Conservation (phyloP, 1,140 invertebrate genomes). For the Diorhabda carinulata region DNA sequence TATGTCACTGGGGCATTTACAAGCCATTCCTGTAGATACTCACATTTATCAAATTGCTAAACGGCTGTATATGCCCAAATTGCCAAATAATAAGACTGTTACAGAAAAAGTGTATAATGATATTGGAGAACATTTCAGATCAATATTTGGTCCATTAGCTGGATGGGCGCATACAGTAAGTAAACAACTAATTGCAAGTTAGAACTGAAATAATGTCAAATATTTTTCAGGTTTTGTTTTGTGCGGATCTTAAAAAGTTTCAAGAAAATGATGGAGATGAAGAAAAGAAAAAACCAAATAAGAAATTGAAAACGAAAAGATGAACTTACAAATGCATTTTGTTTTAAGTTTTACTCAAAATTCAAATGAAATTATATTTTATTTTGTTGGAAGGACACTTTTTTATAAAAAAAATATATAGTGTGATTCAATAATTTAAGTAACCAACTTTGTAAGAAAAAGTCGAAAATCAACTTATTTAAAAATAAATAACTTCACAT, state of each 20-base stretch:
- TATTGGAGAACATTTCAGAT: slow-evolving; percentile 77
- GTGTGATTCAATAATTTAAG: no score
- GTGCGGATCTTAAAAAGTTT: slow-evolving; percentile 70
- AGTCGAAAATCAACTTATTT: no score
- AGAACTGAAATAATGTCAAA: no score
- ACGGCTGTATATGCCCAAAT: slow-evolving; percentile 75
- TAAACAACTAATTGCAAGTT: not conserved
- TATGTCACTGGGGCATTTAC: slow-evolving; percentile 89
- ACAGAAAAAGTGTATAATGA: slow-evolving; percentile 81
- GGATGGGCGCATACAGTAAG: slow-evolving; percentile 94
- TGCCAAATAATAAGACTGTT: slow-evolving; percentile 72
- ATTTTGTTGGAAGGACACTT: no score
- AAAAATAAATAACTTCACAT: no score
- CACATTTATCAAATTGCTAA: slow-evolving; percentile 92
- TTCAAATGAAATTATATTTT: no score
- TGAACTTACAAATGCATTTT: not conserved
- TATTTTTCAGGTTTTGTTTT: slow-evolving; percentile 66
- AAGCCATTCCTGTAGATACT: slow-evolving; percentile 92
- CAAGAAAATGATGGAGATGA: slow-evolving; percentile 40
- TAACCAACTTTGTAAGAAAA: no score
- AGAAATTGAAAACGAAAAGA: not conserved
- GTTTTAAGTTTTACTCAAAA: no score
- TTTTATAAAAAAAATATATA: no score
- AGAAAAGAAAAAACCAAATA: slow-evolving; percentile 12
- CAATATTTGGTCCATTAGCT: slow-evolving; percentile 80